Evolutionary conservation across 1,140 invertebrate genomes (phyloP), one percentile per base, ranked within the genome.

Genomic region (Drosophila murphyi): DNA sequence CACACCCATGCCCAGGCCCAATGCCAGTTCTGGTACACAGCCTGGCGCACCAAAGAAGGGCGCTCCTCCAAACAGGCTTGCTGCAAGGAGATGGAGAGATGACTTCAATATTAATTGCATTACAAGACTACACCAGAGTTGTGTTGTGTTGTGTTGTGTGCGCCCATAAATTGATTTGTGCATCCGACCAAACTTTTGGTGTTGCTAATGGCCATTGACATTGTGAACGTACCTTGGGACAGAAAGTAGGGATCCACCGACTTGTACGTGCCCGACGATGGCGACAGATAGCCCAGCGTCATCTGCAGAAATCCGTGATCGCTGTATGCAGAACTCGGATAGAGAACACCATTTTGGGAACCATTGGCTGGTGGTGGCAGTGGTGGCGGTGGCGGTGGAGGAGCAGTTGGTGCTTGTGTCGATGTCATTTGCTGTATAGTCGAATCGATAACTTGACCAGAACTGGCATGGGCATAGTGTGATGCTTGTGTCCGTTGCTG

Each of bases 241-340:
- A 95, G 87, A 93, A 96, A 95, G 82, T 95, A 95, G 3, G 95
- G 95, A 77, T 95, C 94, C 68, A 95, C 94, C 50, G 93, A 94
- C 86, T 95, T 95, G 79, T 95, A 96, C 10, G 94, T 93, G 65
- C 93, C 94, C 5, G 94, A 94, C 20, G 92, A 91, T 0, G 95
- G 94, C 31, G 95, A 94, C 48, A 95, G 77, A 91, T 95, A 95
- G 0, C 95, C 95, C 92, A 95, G 94, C 1, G 94, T 94, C 62
- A 95, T 95, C 88, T 95, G 95, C 8, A 95, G 79, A 80, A 94
- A 94, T 3, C 94, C 94, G 59, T 94, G 93, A 78, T 93, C 89
- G 2, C 83, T 82, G 35, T 93, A 93, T 1, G 93, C 90, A 7
- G 93, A 92, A 55, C 93, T 92, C 0, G 94, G 86, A 92, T 78